Evolutionary conservation across 2,113 vertebrate genomes (phyloP).

Genomic region (Pandion haliaetus): DNA sequence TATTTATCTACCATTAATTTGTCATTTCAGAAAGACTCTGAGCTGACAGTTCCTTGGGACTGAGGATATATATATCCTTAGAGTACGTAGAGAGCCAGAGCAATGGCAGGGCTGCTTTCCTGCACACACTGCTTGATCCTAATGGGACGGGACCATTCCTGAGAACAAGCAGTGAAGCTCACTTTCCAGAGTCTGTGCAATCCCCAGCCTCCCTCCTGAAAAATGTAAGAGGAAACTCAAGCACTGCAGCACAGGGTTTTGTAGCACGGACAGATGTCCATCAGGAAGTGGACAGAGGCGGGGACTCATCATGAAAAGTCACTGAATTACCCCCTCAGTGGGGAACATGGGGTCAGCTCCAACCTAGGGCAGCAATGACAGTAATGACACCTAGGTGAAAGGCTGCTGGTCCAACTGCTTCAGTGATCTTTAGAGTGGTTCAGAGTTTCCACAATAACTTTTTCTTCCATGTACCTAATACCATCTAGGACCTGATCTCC

Average conservation of each 20-base stretch:
- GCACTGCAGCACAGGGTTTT: neutral
- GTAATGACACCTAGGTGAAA: neutral
- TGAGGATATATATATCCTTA: neutral
- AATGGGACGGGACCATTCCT: neutral
- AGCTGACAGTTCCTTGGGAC: constrained; percentile 1
- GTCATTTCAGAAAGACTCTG: constrained; percentile 11
- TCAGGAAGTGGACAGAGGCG: neutral
- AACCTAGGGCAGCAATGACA: neutral
- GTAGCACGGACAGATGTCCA: neutral
- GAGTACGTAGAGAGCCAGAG: neutral
- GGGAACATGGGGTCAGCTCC: neutral
- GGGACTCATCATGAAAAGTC: neutral
- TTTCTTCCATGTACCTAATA: neutral
- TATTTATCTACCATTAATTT: neutral
- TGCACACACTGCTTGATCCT: neutral
- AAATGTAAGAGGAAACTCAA: neutral
- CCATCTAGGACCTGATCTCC: neutral
- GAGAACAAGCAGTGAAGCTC: neutral
- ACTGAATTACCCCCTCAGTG: neutral
- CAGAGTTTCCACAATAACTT: neutral
- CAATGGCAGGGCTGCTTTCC: neutral
- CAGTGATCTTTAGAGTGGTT: neutral
- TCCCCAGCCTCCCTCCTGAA: neutral
- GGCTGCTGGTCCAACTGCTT: neutral
- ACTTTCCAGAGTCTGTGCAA: neutral